Evolutionary conservation across 2,797 vertebrate species (phyloP).

Genomic region (Fistularia tabacaria): DNA sequence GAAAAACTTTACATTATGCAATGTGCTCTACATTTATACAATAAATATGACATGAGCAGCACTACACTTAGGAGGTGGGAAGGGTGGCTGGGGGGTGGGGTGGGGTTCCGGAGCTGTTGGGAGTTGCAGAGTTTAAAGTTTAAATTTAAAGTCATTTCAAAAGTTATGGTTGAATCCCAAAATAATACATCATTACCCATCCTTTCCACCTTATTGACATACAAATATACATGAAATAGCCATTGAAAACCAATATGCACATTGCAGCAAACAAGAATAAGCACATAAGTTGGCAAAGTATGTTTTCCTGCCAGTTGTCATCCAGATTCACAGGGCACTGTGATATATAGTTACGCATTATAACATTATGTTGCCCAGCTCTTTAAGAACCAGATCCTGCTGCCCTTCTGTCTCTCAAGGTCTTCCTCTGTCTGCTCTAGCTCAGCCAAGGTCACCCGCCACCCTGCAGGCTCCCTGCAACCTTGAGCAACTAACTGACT

Average conservation of each 20-base stretch:
- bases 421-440: conserved; percentile 58
- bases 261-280: conserved; percentile 4
- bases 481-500: conserved; percentile 73
- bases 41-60: too few relatives aligned
- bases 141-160: too few relatives aligned
- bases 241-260: background rate
- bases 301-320: conserved; percentile 14
- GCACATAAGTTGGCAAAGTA: conserved; percentile 16
- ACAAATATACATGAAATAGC: too few relatives aligned
- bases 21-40: too few relatives aligned
- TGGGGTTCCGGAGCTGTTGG: too few relatives aligned
- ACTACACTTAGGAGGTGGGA: too few relatives aligned
- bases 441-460: conserved; percentile 62
- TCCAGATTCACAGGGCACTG: conserved; percentile 26
- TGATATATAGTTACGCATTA: conserved; percentile 63
- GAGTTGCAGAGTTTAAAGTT: too few relatives aligned
- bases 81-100: too few relatives aligned
- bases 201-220: too few relatives aligned
- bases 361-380: conserved; percentile 58
- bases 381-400: conserved; percentile 58
- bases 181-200: too few relatives aligned
- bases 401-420: conserved; percentile 65
- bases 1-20: too few relatives aligned
- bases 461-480: conserved; percentile 53
- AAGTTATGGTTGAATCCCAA: too few relatives aligned